phyloP scores from a whole-genome alignment of 1,140 invertebrate species.

The Melipona quadrifasciata region DNA sequence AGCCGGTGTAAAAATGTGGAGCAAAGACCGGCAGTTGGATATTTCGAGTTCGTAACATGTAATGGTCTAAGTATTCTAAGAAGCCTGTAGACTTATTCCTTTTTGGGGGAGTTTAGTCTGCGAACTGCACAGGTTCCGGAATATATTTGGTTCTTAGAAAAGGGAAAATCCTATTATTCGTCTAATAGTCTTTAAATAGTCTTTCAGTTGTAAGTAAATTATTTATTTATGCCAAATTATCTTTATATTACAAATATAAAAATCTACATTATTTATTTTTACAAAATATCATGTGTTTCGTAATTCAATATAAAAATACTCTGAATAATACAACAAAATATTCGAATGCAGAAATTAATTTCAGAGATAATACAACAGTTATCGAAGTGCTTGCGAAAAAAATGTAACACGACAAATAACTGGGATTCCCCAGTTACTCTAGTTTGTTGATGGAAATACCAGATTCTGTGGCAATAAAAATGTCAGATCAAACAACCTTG shows the following conservation, averaged over 20 bases:
- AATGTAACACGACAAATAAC: constrained; percentile 5
- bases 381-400: constrained; percentile 2
- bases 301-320: not conserved
- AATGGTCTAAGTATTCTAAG: constrained; percentile 66
- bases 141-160: constrained; percentile 60
- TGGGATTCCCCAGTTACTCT: constrained; percentile 46
- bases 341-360: not conserved
- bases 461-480: constrained; percentile 26
- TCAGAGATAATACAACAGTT: constrained; percentile 24
- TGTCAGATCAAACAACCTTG: constrained; percentile 33
- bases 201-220: not conserved
- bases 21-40: constrained; percentile 56
- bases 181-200: constrained; percentile 24
- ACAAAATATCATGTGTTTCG: no score
- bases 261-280: not conserved
- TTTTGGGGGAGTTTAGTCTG: constrained; percentile 58
- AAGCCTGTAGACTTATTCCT: constrained; percentile 58
- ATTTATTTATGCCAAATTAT: not conserved
- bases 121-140: constrained; percentile 31
- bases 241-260: not conserved
- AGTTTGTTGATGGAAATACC: constrained; percentile 47
- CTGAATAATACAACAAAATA: not conserved
- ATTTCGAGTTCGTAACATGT: constrained; percentile 58
- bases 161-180: constrained; percentile 22
- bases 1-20: constrained; percentile 61